Evolutionary conservation across 2,888 invertebrate species (phyloP).

Genomic region (Aelia acuminata): DNA sequence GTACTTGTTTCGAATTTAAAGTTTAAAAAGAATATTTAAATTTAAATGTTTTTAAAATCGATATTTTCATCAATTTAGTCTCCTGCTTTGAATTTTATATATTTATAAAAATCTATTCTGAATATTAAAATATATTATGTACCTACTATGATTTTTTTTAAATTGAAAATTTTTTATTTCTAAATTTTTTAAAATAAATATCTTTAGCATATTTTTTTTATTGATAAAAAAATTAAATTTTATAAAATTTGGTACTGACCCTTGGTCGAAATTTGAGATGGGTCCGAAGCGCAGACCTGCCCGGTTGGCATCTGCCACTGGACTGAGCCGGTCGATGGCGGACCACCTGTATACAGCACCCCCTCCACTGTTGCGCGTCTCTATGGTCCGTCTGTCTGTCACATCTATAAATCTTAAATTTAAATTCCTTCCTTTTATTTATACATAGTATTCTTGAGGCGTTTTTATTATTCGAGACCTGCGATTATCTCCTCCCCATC

Average conservation of each 20-base stretch:
- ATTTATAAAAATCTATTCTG: not conserved
- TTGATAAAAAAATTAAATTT: not conserved
- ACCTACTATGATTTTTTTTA: not conserved
- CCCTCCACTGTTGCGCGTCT: conserved; percentile 35
- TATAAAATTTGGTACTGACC: conserved; percentile 34
- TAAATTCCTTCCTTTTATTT: not conserved
- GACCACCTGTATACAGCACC: conserved; percentile 54
- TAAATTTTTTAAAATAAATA: not conserved
- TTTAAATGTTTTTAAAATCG: not conserved
- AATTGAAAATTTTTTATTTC: not conserved
- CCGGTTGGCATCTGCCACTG: conserved; percentile 8
- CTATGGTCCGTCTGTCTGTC: not conserved
- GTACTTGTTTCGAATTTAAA: too few species aligned
- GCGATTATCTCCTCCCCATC: too few species aligned
- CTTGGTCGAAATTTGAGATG: conserved; percentile 26
- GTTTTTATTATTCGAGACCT: too few species aligned
- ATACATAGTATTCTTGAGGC: not conserved
- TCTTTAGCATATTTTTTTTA: not conserved
- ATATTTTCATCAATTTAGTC: not conserved
- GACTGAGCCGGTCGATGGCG: conserved; percentile 18
- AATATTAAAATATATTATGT: not conserved
- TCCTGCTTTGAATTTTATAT: not conserved
- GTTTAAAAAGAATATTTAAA: not conserved
- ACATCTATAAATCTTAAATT: not conserved
- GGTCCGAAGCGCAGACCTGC: not conserved